Evolutionary conservation across 2,113 vertebrate genomes (phyloP), one percentile per base, ranked within the genome.

Genomic region (Lampris megalopsis): DNA sequence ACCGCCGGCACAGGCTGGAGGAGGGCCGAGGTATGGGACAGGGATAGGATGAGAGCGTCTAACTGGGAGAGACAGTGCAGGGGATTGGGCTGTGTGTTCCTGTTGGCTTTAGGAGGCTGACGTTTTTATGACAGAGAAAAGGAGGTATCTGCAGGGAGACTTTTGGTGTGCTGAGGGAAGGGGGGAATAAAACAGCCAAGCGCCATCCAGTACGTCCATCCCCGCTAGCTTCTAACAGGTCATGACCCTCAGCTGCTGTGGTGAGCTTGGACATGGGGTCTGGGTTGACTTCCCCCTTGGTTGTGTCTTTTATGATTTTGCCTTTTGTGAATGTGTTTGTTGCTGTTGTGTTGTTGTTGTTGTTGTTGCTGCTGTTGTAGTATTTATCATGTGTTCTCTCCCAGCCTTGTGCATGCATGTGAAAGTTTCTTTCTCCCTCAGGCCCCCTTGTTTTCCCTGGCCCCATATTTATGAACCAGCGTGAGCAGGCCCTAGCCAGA

Each of bases 401-500:
- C 90, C 92, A 96, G 94, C 95, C 96, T 95, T 97, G 87, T 94
- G 96, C 96, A 96, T 97, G 97, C 97, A 98, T 97, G 97, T 98
- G 94, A 97, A 95, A 95, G 97, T 98, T 90, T 97, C 94, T 98
- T 95, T 98, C 95, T 98, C 96, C 96, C 96, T 95, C 95, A 99
- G 98, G 97, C 96, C 97, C 97, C 94, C 93, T 98, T 97, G 96
- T 98, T 96, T 97, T 97, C 94, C 96, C 98, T 90, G 97, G 96
- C 93, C 96, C 97, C 95, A 96, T 97, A 96, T 98, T 98, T 95
- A 97, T 99, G 97, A 98, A 97, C 94, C 97, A 99, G 88, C 97
- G 97, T 95, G 98, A 98, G 94, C 98, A 99, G 96, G 96, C 97
- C 94, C 96, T 99, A 98, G 98, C 97, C 97, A 98, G 97, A 96